These are phyloP conservation scores for Apis dorsata DNA, from an alignment of 1,140 invertebrate species.

Conservation along the genomic window DNA sequence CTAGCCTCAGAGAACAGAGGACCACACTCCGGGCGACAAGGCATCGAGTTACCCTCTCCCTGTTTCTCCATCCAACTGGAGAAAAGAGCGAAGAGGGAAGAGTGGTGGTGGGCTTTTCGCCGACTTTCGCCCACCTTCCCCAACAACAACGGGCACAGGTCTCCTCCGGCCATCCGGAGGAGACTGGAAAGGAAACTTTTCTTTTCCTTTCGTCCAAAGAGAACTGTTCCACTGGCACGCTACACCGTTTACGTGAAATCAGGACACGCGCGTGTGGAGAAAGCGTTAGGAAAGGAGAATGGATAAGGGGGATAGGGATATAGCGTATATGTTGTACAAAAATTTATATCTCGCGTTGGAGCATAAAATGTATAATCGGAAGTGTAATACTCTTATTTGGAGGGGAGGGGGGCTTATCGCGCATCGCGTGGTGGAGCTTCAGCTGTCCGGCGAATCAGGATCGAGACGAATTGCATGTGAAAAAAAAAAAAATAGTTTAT, in stretches of 20 bases:
- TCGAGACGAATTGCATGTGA: constrained; percentile 5
- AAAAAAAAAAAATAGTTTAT: too few relatives aligned
- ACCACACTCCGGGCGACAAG: constrained; percentile 45
- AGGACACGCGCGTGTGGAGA: constrained; percentile 48
- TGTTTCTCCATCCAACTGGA: not conserved
- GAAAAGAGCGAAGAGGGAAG: not conserved
- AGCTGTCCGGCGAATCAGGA: constrained; percentile 8
- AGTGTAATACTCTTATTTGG: constrained; percentile 19
- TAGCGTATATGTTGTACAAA: constrained; percentile 27
- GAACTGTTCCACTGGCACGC: not conserved
- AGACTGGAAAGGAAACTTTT: constrained; percentile 17
- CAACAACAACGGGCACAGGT: too few relatives aligned
- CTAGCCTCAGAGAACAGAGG: constrained; percentile 26
- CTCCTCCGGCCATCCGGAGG: not conserved
- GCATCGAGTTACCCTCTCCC: constrained; percentile 29
- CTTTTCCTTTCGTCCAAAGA: constrained; percentile 17
- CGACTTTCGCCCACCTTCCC: constrained; percentile 21
- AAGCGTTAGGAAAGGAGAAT: constrained; percentile 58
- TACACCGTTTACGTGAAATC: constrained; percentile 53
- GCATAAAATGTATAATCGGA: constrained; percentile 40
- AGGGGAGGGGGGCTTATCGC: constrained; percentile 40
- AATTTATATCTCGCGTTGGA: constrained; percentile 42
- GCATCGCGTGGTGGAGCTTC: constrained; percentile 48
- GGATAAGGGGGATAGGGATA: constrained; percentile 1
- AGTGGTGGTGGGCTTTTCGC: not conserved